Conservation (phyloP, 2,113 vertebrate species). For the Forbesichthys agassizii region DNA sequence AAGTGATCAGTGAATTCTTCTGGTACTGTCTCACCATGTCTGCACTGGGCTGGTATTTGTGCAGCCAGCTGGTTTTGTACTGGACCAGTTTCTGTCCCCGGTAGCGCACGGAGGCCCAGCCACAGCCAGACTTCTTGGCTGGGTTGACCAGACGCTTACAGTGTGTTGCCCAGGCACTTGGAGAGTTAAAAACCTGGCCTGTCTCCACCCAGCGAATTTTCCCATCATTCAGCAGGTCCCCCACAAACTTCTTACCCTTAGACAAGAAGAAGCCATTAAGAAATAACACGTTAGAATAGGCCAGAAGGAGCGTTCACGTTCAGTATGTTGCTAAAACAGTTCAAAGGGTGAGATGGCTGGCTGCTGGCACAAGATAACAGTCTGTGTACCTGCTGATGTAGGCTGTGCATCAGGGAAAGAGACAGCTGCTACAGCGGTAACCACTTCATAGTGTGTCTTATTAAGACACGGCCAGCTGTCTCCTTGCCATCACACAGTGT, state of each 20-base stretch:
- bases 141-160: slow-evolving; percentile 97
- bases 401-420: too few relatives aligned
- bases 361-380: too few relatives aligned
- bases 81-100: slow-evolving; percentile 94
- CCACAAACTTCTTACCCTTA: slow-evolving; percentile 94
- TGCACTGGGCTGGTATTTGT: slow-evolving; percentile 84
- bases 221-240: slow-evolving; percentile 89
- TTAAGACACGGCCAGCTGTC: not conserved
- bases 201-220: slow-evolving; percentile 97
- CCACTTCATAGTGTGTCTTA: not conserved
- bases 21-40: slow-evolving; percentile 82
- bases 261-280: not conserved
- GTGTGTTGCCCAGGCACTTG: slow-evolving; percentile 97
- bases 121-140: slow-evolving; percentile 95
- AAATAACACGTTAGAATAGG: not conserved
- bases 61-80: slow-evolving; percentile 94
- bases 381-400: too few relatives aligned
- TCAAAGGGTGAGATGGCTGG: too few relatives aligned
- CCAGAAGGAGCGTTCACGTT: too few relatives aligned
- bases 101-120: slow-evolving; percentile 96
- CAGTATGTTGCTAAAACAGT: too few relatives aligned
- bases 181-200: slow-evolving; percentile 93
- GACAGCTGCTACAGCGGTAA: too few relatives aligned
- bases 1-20: not conserved
- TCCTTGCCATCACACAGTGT: not conserved